Percentiles rank a stretch among this genome's conserved stretches.
Conservation (phyloP, 2,888 invertebrate species). For the Callimorpha dominula region DNA sequence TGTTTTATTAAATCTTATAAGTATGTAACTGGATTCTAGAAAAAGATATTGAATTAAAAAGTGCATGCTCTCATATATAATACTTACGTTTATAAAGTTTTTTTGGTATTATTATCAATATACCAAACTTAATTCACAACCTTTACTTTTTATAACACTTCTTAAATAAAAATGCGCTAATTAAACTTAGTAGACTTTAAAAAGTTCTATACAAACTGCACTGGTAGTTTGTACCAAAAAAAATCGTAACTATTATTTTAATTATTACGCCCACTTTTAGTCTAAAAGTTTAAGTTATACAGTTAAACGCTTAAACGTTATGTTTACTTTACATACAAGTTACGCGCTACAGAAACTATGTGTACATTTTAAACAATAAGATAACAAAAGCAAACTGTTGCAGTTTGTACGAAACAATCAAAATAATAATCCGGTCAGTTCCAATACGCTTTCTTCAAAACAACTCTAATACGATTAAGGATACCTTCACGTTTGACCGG, state of each 20-base stretch:
- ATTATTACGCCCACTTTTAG: neutral
- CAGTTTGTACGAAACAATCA: neutral
- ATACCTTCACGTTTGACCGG: neutral
- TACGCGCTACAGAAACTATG: conserved; percentile 11
- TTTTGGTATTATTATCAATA: no score
- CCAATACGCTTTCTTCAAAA: neutral
- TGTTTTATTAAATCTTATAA: no score
- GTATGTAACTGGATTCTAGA: no score
- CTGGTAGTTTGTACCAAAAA: neutral
- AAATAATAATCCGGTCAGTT: neutral
- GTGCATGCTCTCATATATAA: no score
- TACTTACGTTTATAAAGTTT: no score
- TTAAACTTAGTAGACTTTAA: no score
- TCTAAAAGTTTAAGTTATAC: neutral
- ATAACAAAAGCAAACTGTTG: neutral
- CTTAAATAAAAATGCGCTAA: no score
- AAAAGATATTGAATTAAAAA: no score
- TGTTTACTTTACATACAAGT: conserved; percentile 4
- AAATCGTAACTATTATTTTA: neutral
- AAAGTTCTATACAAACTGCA: neutral
- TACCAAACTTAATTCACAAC: no score
- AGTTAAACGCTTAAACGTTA: neutral
- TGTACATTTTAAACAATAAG: neutral
- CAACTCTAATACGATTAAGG: neutral
- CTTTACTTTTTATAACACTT: no score